Base-by-base conservation (phyloP, 2,113 vertebrate genomes). In the Entelurus aequoreus region DNA sequence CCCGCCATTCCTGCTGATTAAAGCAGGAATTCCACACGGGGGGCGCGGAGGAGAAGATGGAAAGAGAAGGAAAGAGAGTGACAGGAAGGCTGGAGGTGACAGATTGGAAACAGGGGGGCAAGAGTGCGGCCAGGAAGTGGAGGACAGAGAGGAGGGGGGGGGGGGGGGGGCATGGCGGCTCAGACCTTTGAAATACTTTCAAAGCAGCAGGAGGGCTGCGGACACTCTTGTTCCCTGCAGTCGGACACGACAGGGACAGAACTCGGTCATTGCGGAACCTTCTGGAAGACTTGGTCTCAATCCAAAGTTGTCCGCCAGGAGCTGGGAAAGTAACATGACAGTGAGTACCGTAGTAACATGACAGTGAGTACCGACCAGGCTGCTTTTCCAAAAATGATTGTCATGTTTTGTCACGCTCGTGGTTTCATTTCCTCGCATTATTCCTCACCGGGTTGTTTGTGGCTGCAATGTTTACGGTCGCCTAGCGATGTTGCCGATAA, bases 261-360 rank as follows among this genome's bases (percentile, higher is more conserved):
- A 28, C 28, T 28, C 28, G 28, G 28, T 28, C 28, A 28, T 2
- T 4, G 28, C 4, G 28, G 2, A 28, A 28, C 28, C 28, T 28
- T 28, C 2, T 4, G 2, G 28, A 28, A 28, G 28, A 28, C 28
- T 28, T 28, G 28, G 28, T 28, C 28, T 28, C 28, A 4, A 3
- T 28, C 28, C 28, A 28, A 28, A 28, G 28, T 28, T 28, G 28
- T 1, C 28, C 28, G 28, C 28, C 28, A 4, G 28, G 28, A 28
- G 2, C 28, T 28, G 28, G 28, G 28, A 76, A 54, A 62, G 57
- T 40, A 81, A 72, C 60, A 88, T 88, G 87, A 74, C 85, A 69
- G 88, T 90, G 57, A 88, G 86, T 86, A 71, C 42, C n/a, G n/a
- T n/a, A 62, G 57, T 40, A 81, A 72, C 60, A 88, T 88, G 87